Conservation (phyloP, 2,113 vertebrate species). For the Edolisoma coerulescens region DNA sequence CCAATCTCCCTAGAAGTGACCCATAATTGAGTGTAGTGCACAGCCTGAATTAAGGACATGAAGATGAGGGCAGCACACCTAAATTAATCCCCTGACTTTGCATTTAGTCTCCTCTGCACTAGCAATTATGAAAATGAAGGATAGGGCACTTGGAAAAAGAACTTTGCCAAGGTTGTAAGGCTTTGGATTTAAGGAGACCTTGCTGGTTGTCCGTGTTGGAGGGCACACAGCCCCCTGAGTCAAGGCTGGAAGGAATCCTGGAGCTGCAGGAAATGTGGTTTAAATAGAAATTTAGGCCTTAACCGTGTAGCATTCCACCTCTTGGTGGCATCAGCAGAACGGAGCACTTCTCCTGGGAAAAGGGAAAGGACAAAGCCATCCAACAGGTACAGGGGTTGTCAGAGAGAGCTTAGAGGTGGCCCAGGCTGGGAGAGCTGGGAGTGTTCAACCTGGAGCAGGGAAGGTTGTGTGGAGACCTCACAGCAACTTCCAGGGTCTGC, state of each 20-base stretch:
- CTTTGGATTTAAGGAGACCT: neutral
- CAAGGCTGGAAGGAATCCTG: neutral
- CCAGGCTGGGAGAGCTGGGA: neutral
- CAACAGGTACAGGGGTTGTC: neutral
- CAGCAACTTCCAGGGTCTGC: neutral
- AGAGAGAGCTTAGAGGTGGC: neutral
- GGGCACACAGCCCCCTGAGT: neutral
- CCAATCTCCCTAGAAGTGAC: neutral
- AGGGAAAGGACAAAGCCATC: neutral
- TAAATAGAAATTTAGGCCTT: neutral
- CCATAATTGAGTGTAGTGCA: neutral
- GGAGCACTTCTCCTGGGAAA: neutral
- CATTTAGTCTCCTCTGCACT: neutral
- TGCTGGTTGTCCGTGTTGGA: neutral
- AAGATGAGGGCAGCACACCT: slow-evolving; percentile 4
- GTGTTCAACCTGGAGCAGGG: neutral
- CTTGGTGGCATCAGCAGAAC: neutral
- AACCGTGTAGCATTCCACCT: neutral
- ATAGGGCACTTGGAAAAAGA: neutral
- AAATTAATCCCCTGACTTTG: slow-evolving; percentile 44
- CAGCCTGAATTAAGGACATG: slow-evolving; percentile 8
- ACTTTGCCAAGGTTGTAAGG: slow-evolving; percentile 1
- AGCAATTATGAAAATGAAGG: slow-evolving; percentile 25
- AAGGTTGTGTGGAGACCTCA: neutral
- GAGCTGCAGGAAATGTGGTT: neutral